These are phyloP conservation scores for Dynastes hyllus DNA, from an alignment of 2,888 invertebrate genomes.

Conservation along the genomic window DNA sequence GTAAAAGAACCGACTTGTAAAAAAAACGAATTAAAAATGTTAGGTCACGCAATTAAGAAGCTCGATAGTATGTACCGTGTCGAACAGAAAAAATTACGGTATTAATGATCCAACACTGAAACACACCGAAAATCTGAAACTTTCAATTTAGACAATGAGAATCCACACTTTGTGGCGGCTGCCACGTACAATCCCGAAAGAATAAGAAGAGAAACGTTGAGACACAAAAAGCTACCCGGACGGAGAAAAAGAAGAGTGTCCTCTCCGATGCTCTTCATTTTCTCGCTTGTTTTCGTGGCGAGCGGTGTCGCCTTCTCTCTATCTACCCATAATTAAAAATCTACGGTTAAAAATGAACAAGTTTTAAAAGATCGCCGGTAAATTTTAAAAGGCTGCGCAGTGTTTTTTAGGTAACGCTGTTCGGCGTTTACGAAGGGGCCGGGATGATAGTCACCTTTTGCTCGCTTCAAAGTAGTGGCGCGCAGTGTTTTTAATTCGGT, in stretches of 20 bases:
- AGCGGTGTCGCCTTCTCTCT: slow-evolving; percentile 27
- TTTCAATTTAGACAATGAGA: slow-evolving; percentile 52
- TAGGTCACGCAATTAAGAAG: slow-evolving; percentile 43
- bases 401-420: slow-evolving; percentile 50
- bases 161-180: slow-evolving; percentile 48
- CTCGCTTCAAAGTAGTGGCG: slow-evolving; percentile 26
- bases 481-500: slow-evolving; percentile 68
- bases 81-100: slow-evolving; percentile 47
- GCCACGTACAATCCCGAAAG: background rate
- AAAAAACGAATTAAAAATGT: slow-evolving; percentile 43
- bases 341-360: slow-evolving; percentile 49
- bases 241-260: slow-evolving; percentile 21
- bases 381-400: slow-evolving; percentile 50
- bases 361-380: slow-evolving; percentile 49
- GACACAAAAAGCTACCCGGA: slow-evolving; percentile 10
- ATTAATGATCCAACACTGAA: slow-evolving; percentile 46
- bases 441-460: slow-evolving; percentile 33
- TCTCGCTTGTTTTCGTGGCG: slow-evolving; percentile 16
- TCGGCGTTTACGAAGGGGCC: slow-evolving; percentile 15
- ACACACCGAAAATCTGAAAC: slow-evolving; percentile 50
- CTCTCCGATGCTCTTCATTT: slow-evolving; percentile 30
- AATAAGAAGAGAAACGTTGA: slow-evolving; percentile 19
- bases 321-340: slow-evolving; percentile 50
- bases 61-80: slow-evolving; percentile 33
- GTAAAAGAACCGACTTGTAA: slow-evolving; percentile 2